These are phyloP conservation scores for Hydrochoerus hydrochaeris DNA, from an alignment of 2,113 vertebrate species.

Conservation along the genomic window DNA sequence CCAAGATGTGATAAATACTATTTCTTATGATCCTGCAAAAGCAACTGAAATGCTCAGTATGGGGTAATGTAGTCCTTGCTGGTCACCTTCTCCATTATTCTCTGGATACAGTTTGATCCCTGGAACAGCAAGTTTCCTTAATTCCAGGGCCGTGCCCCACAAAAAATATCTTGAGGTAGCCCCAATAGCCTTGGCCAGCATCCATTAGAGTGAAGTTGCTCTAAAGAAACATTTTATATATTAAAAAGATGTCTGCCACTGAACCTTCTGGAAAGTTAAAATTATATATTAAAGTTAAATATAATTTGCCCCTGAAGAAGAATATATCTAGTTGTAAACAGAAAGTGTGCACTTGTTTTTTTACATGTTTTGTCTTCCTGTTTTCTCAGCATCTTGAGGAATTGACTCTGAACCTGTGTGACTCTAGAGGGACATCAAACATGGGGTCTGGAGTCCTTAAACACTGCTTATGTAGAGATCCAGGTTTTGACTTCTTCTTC, in stretches of 20 bases:
- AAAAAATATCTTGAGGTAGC: background rate
- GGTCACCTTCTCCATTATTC: background rate
- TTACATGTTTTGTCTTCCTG: background rate
- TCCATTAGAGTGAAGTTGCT: background rate
- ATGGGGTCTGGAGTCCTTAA: background rate
- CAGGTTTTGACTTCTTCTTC: background rate
- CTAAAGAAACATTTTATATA: background rate
- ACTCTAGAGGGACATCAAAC: background rate
- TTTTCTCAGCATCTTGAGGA: background rate
- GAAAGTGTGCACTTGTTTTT: background rate
- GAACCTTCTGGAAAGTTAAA: slow-evolving; percentile 27
- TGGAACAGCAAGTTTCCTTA: background rate
- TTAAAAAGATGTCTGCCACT: background rate
- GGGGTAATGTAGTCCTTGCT: background rate
- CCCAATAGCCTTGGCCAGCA: background rate
- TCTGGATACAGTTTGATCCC: background rate
- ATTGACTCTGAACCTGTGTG: background rate
- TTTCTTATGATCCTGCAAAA: background rate
- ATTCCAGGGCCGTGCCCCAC: background rate
- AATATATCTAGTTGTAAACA: background rate
- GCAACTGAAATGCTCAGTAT: background rate
- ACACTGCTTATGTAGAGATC: background rate
- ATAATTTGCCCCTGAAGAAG: background rate
- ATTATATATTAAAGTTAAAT: background rate
- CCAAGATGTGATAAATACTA: background rate